These are phyloP conservation scores for Platyrinchus mystaceus DNA, from an alignment of 2,797 vertebrate species.

Conservation along the genomic window DNA sequence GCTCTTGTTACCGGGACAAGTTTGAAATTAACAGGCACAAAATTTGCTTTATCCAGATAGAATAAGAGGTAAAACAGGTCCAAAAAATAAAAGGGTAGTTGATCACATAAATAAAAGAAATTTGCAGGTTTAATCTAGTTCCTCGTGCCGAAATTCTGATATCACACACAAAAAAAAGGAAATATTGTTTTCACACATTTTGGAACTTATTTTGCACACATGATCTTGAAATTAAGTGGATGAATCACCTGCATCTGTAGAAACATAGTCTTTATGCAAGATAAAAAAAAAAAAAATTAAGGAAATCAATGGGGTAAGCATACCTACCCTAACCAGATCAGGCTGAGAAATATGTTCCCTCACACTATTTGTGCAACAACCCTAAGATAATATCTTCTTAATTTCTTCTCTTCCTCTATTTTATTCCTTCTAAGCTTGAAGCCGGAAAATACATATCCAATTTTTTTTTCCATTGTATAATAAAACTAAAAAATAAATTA, in stretches of 20 bases:
- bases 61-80: not conserved
- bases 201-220: not conserved
- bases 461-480: not conserved
- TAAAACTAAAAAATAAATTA: not conserved
- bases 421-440: not conserved
- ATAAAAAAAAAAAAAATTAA: not conserved
- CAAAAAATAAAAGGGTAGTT: not conserved
- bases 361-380: not conserved
- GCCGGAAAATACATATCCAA: not conserved
- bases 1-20: not conserved
- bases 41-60: not conserved
- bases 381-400: not conserved
- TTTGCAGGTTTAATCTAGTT: not conserved
- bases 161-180: not conserved
- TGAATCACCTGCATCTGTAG: not conserved
- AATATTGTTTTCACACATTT: not conserved
- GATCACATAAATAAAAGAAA: not conserved
- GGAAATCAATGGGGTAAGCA: not conserved
- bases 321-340: accelerated
- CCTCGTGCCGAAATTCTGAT: not conserved
- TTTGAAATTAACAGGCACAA: not conserved
- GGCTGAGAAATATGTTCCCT: not conserved
- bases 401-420: not conserved
- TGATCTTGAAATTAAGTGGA: not conserved
- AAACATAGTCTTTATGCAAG: not conserved